Evolutionary conservation across 2,113 vertebrate genomes (phyloP), one percentile per base, ranked within the genome.

Genomic region (Pongo pygmaeus): DNA sequence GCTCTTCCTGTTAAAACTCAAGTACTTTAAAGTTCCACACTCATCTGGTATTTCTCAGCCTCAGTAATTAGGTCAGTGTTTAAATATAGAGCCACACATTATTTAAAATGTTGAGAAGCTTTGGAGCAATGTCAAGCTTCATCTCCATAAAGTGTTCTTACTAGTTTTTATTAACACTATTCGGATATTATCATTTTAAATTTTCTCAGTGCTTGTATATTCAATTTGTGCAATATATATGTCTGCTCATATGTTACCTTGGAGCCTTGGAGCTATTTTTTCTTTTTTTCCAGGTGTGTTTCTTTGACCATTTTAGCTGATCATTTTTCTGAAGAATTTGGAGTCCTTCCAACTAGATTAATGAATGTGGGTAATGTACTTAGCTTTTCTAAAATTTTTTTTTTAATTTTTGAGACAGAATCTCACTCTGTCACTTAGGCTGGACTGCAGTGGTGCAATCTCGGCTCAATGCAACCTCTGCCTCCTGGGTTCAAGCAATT

Each of bases 21-120:
- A 92, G 57, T 43, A 55, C 52, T 81, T 96, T 93, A 23, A 92
- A 96, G 67, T 89, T 91, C 92, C 46, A 79, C n/a, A 80, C 40
- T 69, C 95, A 84, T 96, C 95, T 96, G 96, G 64, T 96, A 35
- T 93, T 97, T 84, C 92, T 97, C 94, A 97, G 84, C 27, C 87
- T 94, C 0, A 35, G 64, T 35, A 96, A 97, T 96, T 95, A 96
- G 97, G 95, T 96, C 90, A 96, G 57, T 30, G 32, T 91, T 95
- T 95, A 91, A 96, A 96, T 86, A 93, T 32, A 97, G 70, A 97
- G 72, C 46, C 70, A 48, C 32, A n/a, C 27, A 70, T 86, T 91
- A 93, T 85, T 95, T 96, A 85, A 94, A 92, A 94, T 80, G 16
- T 67, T 38, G 64, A 88, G 87, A 57, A 64, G 30, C 20, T 75